phyloP scores from a whole-genome alignment of 2,888 invertebrate genomes.

The Aleiodes leptofemur region DNA sequence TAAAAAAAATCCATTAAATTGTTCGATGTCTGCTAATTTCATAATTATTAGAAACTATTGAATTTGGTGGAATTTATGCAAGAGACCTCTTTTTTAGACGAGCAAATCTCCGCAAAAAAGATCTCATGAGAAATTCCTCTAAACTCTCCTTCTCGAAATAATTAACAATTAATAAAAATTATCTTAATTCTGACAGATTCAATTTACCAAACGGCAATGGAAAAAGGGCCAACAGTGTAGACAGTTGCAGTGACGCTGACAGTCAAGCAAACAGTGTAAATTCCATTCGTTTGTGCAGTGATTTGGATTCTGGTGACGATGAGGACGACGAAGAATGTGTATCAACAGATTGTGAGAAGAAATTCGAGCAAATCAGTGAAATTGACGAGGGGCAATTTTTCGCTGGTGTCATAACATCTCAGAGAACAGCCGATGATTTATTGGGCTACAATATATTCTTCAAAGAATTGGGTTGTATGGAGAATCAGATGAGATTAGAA shows the following conservation, averaged over 20 bases:
- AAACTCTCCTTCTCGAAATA: not conserved
- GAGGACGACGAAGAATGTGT: conserved; percentile 42
- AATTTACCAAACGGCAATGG: conserved; percentile 63
- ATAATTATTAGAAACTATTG: not conserved
- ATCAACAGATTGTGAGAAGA: conserved; percentile 8
- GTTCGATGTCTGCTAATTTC: too few species aligned
- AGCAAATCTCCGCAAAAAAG: not conserved
- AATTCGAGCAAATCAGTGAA: conserved; percentile 22
- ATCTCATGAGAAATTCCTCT: too few species aligned
- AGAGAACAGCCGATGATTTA: conserved; percentile 70
- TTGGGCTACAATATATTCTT: conserved; percentile 78
- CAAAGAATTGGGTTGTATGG: conserved; percentile 78
- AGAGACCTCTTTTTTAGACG: not conserved
- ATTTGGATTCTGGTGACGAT: conserved; percentile 66
- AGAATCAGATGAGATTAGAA: conserved; percentile 76
- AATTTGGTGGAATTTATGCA: not conserved
- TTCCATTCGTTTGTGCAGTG: conserved; percentile 64
- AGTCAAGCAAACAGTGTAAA: conserved; percentile 70
- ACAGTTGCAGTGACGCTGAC: conserved; percentile 71
- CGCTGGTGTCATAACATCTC: conserved; percentile 66
- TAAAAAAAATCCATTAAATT: too few species aligned
- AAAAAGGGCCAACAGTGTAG: conserved; percentile 66
- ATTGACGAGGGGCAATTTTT: conserved; percentile 67
- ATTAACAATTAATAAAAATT: conserved; percentile 1
- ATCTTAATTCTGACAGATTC: conserved; percentile 59